Conservation (phyloP, 2,113 vertebrate species). For the Entosphenus tridentatus region DNA sequence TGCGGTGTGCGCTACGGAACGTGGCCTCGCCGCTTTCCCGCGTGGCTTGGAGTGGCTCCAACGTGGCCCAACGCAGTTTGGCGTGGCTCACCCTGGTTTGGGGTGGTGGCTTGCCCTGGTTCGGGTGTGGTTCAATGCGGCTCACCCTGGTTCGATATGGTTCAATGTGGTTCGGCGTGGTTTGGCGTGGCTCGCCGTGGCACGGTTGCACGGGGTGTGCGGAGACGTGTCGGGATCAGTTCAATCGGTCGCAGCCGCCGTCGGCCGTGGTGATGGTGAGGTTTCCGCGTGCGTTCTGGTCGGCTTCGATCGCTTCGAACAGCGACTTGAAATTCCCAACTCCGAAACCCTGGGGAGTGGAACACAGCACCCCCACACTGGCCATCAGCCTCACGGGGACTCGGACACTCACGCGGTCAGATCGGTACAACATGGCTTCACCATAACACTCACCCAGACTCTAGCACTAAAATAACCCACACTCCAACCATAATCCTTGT, state of each 20-base stretch:
- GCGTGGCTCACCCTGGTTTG: not conserved
- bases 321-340: constrained; percentile 91
- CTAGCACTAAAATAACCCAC: too few relatives aligned
- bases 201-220: not conserved
- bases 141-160: not conserved
- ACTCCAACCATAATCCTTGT: too few relatives aligned
- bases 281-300: constrained; percentile 59
- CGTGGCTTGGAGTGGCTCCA: too few relatives aligned
- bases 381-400: too few relatives aligned
- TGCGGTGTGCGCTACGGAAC: too few relatives aligned
- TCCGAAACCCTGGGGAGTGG: constrained; percentile 45
- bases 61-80: not conserved
- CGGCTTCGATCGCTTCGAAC: constrained; percentile 70
- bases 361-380: too few relatives aligned
- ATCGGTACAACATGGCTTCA: too few relatives aligned
- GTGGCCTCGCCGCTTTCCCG: too few relatives aligned
- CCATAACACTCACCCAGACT: too few relatives aligned
- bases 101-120: not conserved
- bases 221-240: constrained; percentile 18
- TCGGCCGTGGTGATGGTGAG: constrained; percentile 42
- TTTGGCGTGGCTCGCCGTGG: not conserved
- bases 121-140: not conserved
- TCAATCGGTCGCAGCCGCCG: constrained; percentile 20
- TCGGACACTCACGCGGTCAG: too few relatives aligned
- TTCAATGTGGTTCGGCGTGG: not conserved